phyloP scores from a whole-genome alignment of 1,140 invertebrate species.

The Ganaspis sp. region DNA sequence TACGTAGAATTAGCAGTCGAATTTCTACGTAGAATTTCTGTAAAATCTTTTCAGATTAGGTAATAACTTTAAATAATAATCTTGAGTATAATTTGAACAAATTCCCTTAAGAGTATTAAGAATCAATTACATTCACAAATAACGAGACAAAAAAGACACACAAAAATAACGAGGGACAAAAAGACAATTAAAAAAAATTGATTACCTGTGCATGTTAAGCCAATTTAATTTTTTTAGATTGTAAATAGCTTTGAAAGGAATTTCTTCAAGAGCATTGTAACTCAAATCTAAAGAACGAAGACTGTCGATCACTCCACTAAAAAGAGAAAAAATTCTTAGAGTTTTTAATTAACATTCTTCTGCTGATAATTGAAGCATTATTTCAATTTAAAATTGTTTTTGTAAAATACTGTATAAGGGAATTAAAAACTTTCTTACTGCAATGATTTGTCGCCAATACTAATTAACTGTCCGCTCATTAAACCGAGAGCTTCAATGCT shows the following conservation, averaged over 20 bases:
- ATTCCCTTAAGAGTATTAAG: no score
- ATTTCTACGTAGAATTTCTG: no score
- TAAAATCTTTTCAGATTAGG: no score
- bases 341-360: background rate
- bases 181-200: conserved; percentile 46
- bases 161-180: no score
- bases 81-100: no score
- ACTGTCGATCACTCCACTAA: conserved; percentile 76
- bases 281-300: conserved; percentile 81
- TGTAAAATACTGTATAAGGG: no score
- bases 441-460: conserved; percentile 75
- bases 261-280: conserved; percentile 79
- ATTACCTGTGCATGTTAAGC: conserved; percentile 81
- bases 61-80: no score
- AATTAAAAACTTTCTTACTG: conserved; percentile 67
- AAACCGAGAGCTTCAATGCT: conserved; percentile 73
- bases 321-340: conserved; percentile 42
- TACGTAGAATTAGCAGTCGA: no score
- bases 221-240: conserved; percentile 78
- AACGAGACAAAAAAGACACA: no score
- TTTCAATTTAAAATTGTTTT: no score
- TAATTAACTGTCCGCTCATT: conserved; percentile 76
- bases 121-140: no score
- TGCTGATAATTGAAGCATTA: background rate
- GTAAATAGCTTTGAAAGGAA: conserved; percentile 78